These are phyloP conservation scores for Emydura subglobosa DNA, from an alignment of 2,113 vertebrate species.

Conservation along the genomic window DNA sequence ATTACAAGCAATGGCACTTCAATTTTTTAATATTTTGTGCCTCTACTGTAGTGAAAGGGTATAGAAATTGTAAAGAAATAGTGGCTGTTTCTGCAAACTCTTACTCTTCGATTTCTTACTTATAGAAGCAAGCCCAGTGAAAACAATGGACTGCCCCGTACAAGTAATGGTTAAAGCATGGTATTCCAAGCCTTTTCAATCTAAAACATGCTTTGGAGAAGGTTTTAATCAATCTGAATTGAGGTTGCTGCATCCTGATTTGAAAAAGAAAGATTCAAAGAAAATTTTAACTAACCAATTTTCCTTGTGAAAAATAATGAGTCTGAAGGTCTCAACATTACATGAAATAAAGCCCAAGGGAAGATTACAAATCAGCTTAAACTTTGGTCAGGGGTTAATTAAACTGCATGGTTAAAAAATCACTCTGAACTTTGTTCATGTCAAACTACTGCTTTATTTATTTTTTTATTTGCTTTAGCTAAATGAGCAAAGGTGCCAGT, in stretches of 20 bases:
- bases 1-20: background rate
- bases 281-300: background rate
- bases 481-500: background rate
- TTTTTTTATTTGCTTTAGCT: constrained; percentile 40
- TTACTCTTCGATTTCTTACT: background rate
- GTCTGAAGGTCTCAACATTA: background rate
- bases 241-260: background rate
- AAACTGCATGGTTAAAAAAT: constrained; percentile 19
- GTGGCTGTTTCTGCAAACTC: background rate
- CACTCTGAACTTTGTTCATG: constrained; percentile 2
- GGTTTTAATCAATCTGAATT: background rate
- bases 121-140: background rate
- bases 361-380: background rate
- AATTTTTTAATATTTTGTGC: background rate
- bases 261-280: constrained; percentile 3
- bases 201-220: background rate
- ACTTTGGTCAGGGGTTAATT: background rate
- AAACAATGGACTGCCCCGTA: background rate
- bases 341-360: background rate
- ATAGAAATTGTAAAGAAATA: background rate
- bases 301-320: background rate
- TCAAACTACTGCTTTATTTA: background rate
- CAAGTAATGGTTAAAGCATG: background rate
- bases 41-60: background rate
- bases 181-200: background rate